Conservation (phyloP, 2,113 vertebrate genomes). For the Chamaetylas fuelleborni region DNA sequence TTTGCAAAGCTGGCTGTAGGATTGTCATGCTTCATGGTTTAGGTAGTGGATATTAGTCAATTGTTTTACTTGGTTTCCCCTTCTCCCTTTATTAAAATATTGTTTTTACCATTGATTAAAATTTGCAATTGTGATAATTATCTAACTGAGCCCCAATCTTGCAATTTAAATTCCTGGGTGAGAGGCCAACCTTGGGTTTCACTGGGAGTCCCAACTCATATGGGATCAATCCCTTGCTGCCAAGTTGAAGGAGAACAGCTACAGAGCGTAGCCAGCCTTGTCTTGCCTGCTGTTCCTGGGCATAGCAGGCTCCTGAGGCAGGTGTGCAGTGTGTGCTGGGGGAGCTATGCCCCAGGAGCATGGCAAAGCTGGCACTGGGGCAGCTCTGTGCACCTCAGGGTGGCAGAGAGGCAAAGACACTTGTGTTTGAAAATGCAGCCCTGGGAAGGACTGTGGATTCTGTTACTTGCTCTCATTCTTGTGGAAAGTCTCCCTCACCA, state of each 20-base stretch:
- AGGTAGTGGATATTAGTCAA: not conserved
- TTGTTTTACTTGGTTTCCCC: not conserved
- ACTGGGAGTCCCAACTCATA: not conserved
- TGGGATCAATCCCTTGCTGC: not conserved
- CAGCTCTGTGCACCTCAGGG: rapidly evolving
- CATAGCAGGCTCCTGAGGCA: not conserved
- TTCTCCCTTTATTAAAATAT: not conserved
- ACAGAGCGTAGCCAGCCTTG: not conserved
- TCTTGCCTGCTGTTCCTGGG: not conserved
- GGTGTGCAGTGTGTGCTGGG: not conserved
- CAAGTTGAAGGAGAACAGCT: not conserved
- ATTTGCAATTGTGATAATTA: not conserved
- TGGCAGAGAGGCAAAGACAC: not conserved
- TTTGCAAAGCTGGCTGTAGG: not conserved
- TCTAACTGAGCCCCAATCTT: not conserved
- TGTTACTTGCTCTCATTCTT: not conserved
- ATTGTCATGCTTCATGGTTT: not conserved
- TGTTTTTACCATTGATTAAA: not conserved
- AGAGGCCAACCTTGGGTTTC: not conserved
- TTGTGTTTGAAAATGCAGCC: slow-evolving; percentile 11
- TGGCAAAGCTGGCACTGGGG: not conserved
- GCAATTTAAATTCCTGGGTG: not conserved
- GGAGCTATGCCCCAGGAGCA: not conserved
- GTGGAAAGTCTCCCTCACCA: not conserved
- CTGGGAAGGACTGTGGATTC: not conserved